Conservation (phyloP, 1,140 invertebrate species). For the Sogatella furcifera region DNA sequence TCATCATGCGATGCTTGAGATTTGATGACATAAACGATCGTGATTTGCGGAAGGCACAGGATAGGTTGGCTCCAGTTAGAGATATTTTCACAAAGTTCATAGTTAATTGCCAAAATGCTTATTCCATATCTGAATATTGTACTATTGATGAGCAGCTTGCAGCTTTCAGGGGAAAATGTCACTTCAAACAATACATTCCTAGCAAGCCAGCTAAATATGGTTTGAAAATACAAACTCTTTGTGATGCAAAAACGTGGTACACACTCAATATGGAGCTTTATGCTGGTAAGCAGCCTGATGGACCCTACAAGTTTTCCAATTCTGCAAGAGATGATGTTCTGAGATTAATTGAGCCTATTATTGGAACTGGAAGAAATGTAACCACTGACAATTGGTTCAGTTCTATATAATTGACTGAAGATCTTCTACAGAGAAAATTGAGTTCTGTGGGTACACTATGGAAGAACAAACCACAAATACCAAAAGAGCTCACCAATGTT, state of each 20-base stretch:
- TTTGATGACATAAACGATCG: slow-evolving; percentile 21
- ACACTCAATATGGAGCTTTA: neutral
- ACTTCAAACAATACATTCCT: slow-evolving; percentile 31
- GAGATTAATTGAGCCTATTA: slow-evolving; percentile 14
- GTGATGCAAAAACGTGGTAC: neutral
- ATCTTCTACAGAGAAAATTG: too few relatives aligned
- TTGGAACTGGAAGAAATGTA: slow-evolving; percentile 26
- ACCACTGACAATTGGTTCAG: slow-evolving; percentile 30
- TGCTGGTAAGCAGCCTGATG: neutral
- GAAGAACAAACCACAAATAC: too few relatives aligned
- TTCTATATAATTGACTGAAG: too few relatives aligned
- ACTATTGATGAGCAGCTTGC: slow-evolving; percentile 25
- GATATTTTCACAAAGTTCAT: neutral
- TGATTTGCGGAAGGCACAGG: slow-evolving; percentile 7
- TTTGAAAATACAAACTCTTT: slow-evolving; percentile 27
- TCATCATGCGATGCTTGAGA: slow-evolving; percentile 14
- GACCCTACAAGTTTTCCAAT: neutral
- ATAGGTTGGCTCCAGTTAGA: slow-evolving; percentile 13
- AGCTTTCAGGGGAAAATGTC: slow-evolving; percentile 29
- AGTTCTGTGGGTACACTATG: too few relatives aligned
- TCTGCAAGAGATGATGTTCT: neutral
- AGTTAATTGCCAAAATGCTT: neutral
- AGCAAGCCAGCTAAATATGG: slow-evolving; percentile 34
- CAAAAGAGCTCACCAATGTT: too few relatives aligned
- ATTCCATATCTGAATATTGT: neutral